phyloP scores from a whole-genome alignment of 2,113 vertebrate genomes.

The Syngnathus floridae region DNA sequence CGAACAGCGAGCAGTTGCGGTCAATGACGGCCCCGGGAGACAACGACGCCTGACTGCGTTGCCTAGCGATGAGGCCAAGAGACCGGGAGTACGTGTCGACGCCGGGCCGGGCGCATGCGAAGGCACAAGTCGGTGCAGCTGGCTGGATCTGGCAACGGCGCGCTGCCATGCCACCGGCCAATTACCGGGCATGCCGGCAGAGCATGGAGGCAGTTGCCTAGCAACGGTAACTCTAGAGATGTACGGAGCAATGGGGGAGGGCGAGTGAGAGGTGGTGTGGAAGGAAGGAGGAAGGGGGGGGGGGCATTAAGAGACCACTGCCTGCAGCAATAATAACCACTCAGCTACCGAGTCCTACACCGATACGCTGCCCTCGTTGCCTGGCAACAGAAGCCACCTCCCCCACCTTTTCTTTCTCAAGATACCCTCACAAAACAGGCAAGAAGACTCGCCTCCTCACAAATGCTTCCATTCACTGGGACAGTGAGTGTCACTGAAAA shows the following conservation, averaged over 20 bases:
- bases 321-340: constrained; percentile 66
- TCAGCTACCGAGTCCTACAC: constrained; percentile 66
- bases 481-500: constrained; percentile 31
- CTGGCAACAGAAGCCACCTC: constrained; percentile 55
- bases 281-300: constrained; percentile 21
- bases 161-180: constrained; percentile 78
- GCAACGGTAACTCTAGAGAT: constrained; percentile 74
- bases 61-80: constrained; percentile 81
- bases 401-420: constrained; percentile 28
- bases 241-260: constrained; percentile 38
- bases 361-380: constrained; percentile 62
- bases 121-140: constrained; percentile 79
- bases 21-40: constrained; percentile 74
- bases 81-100: constrained; percentile 19
- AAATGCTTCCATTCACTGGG: not conserved
- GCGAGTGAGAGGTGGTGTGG: constrained; percentile 27
- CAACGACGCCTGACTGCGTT: constrained; percentile 78
- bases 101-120: constrained; percentile 48
- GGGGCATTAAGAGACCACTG: constrained; percentile 54
- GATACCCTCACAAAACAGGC: constrained; percentile 40
- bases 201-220: constrained; percentile 88
- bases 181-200: constrained; percentile 82
- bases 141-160: constrained; percentile 85
- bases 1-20: constrained; percentile 63
- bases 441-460: constrained; percentile 17